Percentiles rank a stretch among this genome's conserved stretches.
phyloP scores from a whole-genome alignment of 2,797 vertebrate genomes.

The Fringilla coelebs region DNA sequence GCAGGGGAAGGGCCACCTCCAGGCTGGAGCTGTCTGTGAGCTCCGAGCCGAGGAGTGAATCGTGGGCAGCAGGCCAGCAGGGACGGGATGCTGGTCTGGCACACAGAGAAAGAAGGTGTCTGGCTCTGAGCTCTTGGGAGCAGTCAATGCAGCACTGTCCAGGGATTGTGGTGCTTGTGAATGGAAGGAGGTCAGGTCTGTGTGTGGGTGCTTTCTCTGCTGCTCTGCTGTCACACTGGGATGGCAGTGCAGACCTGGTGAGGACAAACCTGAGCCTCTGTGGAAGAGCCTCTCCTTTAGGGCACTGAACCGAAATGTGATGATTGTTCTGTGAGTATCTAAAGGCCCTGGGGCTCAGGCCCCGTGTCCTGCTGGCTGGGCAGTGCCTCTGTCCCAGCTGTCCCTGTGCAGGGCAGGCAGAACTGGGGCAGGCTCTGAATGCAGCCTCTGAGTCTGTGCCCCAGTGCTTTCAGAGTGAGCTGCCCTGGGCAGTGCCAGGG shows the following conservation, averaged over 20 bases:
- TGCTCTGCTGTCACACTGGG: neutral
- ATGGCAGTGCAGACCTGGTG: neutral
- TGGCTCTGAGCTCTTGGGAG: neutral
- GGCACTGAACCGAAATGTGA: neutral
- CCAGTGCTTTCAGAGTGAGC: neutral
- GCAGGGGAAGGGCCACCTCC: slow-evolving; percentile 4
- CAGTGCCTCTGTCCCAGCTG: neutral
- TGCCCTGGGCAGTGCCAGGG: neutral
- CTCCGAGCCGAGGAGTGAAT: neutral
- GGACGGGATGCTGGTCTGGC: slow-evolving; percentile 25
- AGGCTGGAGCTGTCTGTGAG: neutral
- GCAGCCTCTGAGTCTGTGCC: neutral
- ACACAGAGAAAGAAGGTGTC: neutral
- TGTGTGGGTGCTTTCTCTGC: neutral
- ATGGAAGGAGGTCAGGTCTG: neutral
- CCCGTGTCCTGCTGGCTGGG: neutral
- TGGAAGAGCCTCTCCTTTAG: neutral
- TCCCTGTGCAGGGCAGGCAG: neutral
- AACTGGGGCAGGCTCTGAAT: neutral
- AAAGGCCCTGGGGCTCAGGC: neutral
- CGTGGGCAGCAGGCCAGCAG: neutral
- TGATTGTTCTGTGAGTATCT: neutral
- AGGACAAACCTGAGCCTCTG: neutral
- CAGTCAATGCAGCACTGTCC: neutral
- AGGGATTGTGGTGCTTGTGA: neutral